Conservation (phyloP, 1,140 invertebrate species). For the Littorina saxatilis region DNA sequence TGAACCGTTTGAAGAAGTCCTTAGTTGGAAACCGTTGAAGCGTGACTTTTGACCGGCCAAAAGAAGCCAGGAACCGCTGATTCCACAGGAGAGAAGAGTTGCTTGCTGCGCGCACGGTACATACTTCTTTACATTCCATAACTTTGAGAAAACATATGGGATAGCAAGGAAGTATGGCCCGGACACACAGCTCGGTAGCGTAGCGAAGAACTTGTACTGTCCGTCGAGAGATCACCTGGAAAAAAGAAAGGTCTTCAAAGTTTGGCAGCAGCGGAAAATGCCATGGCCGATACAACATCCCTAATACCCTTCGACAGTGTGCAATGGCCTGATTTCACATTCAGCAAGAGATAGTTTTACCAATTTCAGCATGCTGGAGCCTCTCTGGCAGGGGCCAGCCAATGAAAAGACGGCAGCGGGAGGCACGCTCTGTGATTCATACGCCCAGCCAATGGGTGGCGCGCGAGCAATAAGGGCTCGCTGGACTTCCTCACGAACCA, state of each 20-base stretch:
- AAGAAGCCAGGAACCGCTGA: background rate
- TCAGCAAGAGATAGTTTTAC: slow-evolving; percentile 65
- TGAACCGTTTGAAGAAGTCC: background rate
- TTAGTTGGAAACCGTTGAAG: background rate
- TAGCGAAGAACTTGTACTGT: slow-evolving; percentile 17
- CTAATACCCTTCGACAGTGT: slow-evolving; percentile 66
- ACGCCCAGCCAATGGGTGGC: slow-evolving; percentile 30
- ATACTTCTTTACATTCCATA: slow-evolving; percentile 99
- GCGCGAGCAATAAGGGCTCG: slow-evolving; percentile 40
- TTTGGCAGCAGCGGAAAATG: slow-evolving; percentile 28
- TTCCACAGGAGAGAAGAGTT: slow-evolving; percentile 5
- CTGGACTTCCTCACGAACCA: slow-evolving; percentile 38
- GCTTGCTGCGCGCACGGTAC: slow-evolving; percentile 80
- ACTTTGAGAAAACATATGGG: slow-evolving; percentile 86
- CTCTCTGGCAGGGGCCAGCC: slow-evolving; percentile 45
- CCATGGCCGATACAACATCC: slow-evolving; percentile 38
- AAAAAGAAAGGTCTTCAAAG: slow-evolving; percentile 19
- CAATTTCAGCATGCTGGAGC: slow-evolving; percentile 67
- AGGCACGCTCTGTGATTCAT: slow-evolving; percentile 55
- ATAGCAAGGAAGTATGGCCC: slow-evolving; percentile 96
- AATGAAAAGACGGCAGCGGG: slow-evolving; percentile 46
- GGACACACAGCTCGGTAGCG: slow-evolving; percentile 43
- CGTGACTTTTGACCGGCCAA: background rate
- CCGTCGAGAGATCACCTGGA: background rate
- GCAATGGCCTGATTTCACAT: slow-evolving; percentile 54